Percentiles rank a stretch among this genome's conserved stretches.
These are phyloP conservation scores for Lobophora halterata DNA, from an alignment of 2,888 invertebrate species.

Conservation along the genomic window DNA sequence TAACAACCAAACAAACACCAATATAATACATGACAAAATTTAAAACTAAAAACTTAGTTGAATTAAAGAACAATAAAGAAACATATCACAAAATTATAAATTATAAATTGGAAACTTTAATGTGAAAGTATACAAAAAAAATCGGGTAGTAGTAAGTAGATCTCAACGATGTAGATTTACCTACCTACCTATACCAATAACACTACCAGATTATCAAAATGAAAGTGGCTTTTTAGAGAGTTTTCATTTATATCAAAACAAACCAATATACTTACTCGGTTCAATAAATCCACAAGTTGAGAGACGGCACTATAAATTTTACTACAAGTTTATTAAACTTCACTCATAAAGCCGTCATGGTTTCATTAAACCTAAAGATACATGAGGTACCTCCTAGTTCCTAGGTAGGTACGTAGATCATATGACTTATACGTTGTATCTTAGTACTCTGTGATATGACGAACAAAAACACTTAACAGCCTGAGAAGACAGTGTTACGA, in stretches of 20 bases:
- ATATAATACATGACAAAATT: slow-evolving; percentile 10
- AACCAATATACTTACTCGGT: slow-evolving; percentile 13
- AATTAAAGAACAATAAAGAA: not conserved
- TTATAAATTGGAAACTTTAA: too few relatives aligned
- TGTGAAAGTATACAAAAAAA: not conserved
- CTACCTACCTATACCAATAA: slow-evolving; percentile 3
- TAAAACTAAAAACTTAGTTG: not conserved
- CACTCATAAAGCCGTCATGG: too few relatives aligned
- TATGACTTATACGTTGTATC: too few relatives aligned
- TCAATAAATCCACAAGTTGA: slow-evolving; percentile 19
- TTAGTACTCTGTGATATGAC: too few relatives aligned
- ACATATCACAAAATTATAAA: too few relatives aligned
- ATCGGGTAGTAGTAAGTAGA: not conserved
- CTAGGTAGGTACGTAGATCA: too few relatives aligned
- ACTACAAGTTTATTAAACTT: too few relatives aligned
- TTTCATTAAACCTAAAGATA: too few relatives aligned
- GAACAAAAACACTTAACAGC: slow-evolving; percentile 2
- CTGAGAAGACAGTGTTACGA: not conserved
- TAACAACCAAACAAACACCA: slow-evolving; percentile 48
- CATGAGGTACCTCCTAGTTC: too few relatives aligned
- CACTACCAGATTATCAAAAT: slow-evolving; percentile 16
- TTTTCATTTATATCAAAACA: slow-evolving; percentile 14
- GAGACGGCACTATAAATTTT: too few relatives aligned
- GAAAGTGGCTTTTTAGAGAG: slow-evolving; percentile 23
- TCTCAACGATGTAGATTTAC: not conserved